These are phyloP conservation scores for Lithophane ornitopus DNA, from an alignment of 2,888 invertebrate species.

Conservation along the genomic window DNA sequence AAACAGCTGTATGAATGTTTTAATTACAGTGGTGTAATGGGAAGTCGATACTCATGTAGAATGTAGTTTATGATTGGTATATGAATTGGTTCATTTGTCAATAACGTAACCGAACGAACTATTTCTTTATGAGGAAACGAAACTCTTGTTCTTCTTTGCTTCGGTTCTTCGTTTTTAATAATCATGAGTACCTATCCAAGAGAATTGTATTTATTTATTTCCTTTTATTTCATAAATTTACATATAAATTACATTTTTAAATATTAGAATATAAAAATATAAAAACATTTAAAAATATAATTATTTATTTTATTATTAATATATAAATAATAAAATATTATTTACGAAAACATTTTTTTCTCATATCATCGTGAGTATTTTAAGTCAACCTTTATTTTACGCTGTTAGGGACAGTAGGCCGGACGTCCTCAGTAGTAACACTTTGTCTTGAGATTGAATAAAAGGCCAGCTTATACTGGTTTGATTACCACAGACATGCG, in stretches of 20 bases:
- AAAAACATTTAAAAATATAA: too few species aligned
- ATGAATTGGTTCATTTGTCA: constrained; percentile 12
- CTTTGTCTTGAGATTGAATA: not conserved
- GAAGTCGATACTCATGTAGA: constrained; percentile 36
- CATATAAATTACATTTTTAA: too few species aligned
- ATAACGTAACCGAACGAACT: constrained; percentile 28
- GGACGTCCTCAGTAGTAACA: not conserved
- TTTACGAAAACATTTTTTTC: not conserved
- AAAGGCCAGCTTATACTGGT: not conserved
- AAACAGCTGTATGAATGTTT: not conserved
- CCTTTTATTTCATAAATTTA: too few species aligned
- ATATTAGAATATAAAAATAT: too few species aligned
- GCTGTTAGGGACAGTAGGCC: not conserved
- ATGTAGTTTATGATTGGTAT: constrained; percentile 9
- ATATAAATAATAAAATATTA: too few species aligned
- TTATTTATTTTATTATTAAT: too few species aligned
- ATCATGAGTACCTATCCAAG: not conserved
- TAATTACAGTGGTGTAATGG: constrained; percentile 30
- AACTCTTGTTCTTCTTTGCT: constrained; percentile 14
- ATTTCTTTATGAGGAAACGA: constrained; percentile 29
- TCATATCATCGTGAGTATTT: not conserved
- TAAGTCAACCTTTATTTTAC: not conserved
- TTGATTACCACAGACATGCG: not conserved
- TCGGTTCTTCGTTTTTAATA: not conserved
- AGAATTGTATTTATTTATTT: too few species aligned